phyloP scores from a whole-genome alignment of 2,113 vertebrate genomes.

The Stercorarius parasiticus region DNA sequence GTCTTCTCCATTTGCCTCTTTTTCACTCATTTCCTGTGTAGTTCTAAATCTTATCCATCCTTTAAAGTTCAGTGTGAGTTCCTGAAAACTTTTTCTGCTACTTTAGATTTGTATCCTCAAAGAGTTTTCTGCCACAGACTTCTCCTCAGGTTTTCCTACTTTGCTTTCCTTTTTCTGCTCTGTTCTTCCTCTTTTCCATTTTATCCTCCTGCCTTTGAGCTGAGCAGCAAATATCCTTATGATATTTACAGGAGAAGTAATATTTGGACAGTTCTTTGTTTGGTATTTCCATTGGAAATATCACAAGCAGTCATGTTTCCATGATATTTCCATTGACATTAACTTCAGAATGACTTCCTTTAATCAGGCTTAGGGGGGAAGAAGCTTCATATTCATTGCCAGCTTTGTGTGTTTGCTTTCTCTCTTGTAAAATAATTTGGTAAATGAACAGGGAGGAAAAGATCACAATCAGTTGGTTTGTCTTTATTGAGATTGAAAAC shows the following conservation, averaged over 20 bases:
- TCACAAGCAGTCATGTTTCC: constrained; percentile 47
- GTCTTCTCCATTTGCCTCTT: background rate
- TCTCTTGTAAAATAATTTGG: background rate
- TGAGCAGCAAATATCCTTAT: constrained; percentile 46
- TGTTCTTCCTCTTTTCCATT: constrained; percentile 7
- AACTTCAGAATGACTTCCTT: constrained; percentile 47
- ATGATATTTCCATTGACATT: constrained; percentile 66
- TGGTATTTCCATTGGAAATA: constrained; percentile 70
- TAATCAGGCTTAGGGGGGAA: constrained; percentile 7
- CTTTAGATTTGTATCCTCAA: background rate
- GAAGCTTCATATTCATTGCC: constrained; percentile 6
- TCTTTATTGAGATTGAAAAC: constrained; percentile 28
- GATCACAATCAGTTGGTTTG: background rate
- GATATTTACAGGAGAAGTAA: constrained; percentile 63
- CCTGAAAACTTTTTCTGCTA: background rate
- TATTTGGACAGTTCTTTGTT: constrained; percentile 48
- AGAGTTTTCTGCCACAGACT: background rate
- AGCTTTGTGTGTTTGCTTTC: constrained; percentile 25
- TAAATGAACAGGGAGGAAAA: constrained; percentile 21
- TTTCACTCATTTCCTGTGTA: background rate
- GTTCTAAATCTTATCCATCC: background rate
- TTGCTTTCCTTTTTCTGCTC: background rate
- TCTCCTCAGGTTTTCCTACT: background rate
- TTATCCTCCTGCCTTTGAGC: constrained; percentile 8
- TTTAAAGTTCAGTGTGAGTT: background rate